phyloP scores from a whole-genome alignment of 2,797 vertebrate species.

The Martes flavigula region DNA sequence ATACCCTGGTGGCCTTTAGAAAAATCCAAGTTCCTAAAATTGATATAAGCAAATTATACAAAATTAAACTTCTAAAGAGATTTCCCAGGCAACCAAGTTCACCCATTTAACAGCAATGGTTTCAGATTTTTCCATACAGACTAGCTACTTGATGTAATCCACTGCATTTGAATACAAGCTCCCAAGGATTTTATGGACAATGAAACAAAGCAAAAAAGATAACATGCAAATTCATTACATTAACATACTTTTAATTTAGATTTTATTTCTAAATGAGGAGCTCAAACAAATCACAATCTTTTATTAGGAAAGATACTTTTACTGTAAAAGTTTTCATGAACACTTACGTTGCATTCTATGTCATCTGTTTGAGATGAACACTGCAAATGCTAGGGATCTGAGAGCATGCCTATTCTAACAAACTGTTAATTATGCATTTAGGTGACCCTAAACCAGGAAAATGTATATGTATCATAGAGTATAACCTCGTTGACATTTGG shows the following conservation, averaged over 20 bases:
- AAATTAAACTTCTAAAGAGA: slow-evolving; percentile 35
- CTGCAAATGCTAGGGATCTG: background rate
- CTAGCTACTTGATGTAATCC: background rate
- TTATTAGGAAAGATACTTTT: slow-evolving; percentile 16
- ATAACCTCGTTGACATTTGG: background rate
- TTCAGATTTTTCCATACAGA: background rate
- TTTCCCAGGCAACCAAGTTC: background rate
- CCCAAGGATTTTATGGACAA: slow-evolving; percentile 14
- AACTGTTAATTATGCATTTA: background rate
- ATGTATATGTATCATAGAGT: background rate
- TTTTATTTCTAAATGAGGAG: background rate
- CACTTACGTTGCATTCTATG: background rate
- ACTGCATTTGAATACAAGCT: background rate
- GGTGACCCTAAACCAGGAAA: background rate
- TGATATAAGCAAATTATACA: slow-evolving; percentile 48
- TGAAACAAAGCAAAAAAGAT: slow-evolving; percentile 11
- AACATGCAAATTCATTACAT: background rate
- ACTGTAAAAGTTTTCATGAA: background rate
- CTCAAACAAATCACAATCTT: background rate
- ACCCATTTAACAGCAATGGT: background rate
- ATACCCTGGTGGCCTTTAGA: slow-evolving; percentile 97
- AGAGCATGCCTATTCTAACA: background rate
- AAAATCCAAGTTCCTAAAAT: slow-evolving; percentile 95
- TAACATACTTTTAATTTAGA: slow-evolving; percentile 11
- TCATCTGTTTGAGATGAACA: background rate